phyloP scores from a whole-genome alignment of 2,888 invertebrate species.

The Nemapogon koenigi region DNA sequence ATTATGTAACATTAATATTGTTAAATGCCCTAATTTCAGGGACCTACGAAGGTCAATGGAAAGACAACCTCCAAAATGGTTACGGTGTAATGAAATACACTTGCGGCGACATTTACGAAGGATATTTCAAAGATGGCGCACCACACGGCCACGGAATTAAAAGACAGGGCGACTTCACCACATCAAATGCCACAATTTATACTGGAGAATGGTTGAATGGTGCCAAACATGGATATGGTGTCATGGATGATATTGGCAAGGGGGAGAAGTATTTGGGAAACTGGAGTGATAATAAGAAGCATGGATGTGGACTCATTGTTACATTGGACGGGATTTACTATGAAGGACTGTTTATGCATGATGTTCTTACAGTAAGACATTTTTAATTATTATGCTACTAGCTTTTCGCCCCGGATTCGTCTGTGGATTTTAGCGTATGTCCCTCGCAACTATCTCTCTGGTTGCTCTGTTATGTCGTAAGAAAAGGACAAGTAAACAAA shows the following conservation, averaged over 20 bases:
- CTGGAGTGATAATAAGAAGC: conserved; percentile 85
- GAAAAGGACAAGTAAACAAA: no score
- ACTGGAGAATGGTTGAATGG: conserved; percentile 89
- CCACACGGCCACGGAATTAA: conserved; percentile 87
- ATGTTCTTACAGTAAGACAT: conserved; percentile 74
- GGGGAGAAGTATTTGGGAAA: conserved; percentile 91
- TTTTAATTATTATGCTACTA: no score
- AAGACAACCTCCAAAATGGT: conserved; percentile 83
- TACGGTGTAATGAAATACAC: conserved; percentile 77
- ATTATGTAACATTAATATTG: no score
- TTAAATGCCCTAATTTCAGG: conserved; percentile 42
- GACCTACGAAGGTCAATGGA: conserved; percentile 82
- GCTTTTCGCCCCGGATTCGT: no score
- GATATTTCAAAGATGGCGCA: conserved; percentile 83
- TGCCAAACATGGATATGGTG: conserved; percentile 83
- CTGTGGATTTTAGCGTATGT: no score
- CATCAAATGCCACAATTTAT: conserved; percentile 78
- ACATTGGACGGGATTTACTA: conserved; percentile 91
- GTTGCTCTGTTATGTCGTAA: no score
- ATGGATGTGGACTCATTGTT: conserved; percentile 85
- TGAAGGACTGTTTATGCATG: conserved; percentile 84
- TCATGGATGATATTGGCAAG: conserved; percentile 84
- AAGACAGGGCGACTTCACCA: conserved; percentile 79
- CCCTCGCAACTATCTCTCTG: no score
- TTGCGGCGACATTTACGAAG: conserved; percentile 84